Conservation (phyloP, 2,888 invertebrate species). For the Ptycholaimellus sp. region DNA sequence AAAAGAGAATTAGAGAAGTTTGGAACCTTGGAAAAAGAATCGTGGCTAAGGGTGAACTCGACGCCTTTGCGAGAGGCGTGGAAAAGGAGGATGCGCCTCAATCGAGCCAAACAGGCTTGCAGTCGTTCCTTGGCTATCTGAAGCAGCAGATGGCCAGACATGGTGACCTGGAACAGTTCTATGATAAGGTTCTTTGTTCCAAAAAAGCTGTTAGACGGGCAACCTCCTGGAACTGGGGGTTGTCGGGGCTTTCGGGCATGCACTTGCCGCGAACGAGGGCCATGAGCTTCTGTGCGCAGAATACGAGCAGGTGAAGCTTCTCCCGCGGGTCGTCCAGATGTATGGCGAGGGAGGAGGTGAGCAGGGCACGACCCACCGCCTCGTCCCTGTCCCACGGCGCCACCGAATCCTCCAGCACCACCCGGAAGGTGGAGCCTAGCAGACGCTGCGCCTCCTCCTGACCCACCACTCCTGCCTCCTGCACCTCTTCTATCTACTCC, state of each 20-base stretch:
- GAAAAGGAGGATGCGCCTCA: conserved; percentile 14
- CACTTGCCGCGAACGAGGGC: conserved; percentile 50
- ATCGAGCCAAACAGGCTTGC: conserved; percentile 37
- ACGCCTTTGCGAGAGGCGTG: conserved; percentile 8
- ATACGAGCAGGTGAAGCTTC: conserved; percentile 55
- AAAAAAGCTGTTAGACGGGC: no score
- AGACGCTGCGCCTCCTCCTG: conserved; percentile 13
- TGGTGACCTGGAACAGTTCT: no score
- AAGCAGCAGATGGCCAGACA: conserved; percentile 22
- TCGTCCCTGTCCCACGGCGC: conserved; percentile 22
- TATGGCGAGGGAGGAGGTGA: conserved; percentile 47
- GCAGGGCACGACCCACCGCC: conserved; percentile 19
- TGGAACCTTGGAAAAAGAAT: no score
- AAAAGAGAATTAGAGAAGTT: conserved; percentile 2
- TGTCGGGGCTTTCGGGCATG: conserved; percentile 63
- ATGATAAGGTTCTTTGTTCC: no score
- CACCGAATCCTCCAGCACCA: conserved; percentile 14
- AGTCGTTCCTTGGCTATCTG: conserved; percentile 44
- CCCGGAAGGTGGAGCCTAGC: conserved; percentile 19
- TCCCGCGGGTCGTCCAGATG: conserved; percentile 50
- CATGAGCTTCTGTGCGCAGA: conserved; percentile 74
- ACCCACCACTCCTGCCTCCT: conserved; percentile 15
- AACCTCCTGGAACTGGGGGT: conserved; percentile 50
- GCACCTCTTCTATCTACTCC: no score
- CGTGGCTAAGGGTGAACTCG: conserved; percentile 6